A percentile compares a stretch with the other conserved stretches of the same genome.
Conservation (phyloP, 2,797 vertebrate genomes). For the Allobates femoralis region DNA sequence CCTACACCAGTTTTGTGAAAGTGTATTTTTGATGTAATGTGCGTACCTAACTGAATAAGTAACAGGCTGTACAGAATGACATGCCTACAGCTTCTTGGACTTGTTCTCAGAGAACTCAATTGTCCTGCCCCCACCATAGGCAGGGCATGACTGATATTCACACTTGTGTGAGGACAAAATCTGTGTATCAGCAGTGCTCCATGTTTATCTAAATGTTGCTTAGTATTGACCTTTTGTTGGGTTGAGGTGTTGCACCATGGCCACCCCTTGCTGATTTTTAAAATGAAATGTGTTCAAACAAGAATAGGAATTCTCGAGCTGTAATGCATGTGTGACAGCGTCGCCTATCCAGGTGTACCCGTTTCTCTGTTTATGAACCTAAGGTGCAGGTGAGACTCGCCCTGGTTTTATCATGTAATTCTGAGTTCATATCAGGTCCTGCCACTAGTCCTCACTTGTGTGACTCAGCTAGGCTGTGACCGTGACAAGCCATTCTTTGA, state of each 20-base stretch:
- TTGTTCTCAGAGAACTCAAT: too few relatives aligned
- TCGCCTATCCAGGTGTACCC: not conserved
- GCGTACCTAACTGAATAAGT: too few relatives aligned
- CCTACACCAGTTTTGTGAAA: too few relatives aligned
- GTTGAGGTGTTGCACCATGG: not conserved
- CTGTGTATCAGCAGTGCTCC: too few relatives aligned
- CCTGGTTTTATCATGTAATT: constrained; percentile 26
- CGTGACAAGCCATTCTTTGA: constrained; percentile 6
- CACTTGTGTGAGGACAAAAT: too few relatives aligned
- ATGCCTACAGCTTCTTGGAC: too few relatives aligned
- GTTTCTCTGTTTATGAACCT: not conserved
- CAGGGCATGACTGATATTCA: too few relatives aligned
- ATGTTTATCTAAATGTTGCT: too few relatives aligned
- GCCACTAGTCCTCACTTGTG: constrained; percentile 28
- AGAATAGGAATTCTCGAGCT: not conserved
- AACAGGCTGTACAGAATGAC: too few relatives aligned
- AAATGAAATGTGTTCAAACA: not conserved
- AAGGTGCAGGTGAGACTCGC: constrained; percentile 35
- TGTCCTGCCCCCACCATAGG: too few relatives aligned
- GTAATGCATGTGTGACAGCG: not conserved
- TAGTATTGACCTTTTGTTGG: too few relatives aligned
- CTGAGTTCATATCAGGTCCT: constrained; percentile 56
- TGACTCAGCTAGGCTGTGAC: constrained; percentile 55
- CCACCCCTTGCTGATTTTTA: not conserved
- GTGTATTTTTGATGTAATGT: too few relatives aligned